Base-by-base conservation (phyloP, 2,888 invertebrate genomes). In the Lymantria monacha region DNA sequence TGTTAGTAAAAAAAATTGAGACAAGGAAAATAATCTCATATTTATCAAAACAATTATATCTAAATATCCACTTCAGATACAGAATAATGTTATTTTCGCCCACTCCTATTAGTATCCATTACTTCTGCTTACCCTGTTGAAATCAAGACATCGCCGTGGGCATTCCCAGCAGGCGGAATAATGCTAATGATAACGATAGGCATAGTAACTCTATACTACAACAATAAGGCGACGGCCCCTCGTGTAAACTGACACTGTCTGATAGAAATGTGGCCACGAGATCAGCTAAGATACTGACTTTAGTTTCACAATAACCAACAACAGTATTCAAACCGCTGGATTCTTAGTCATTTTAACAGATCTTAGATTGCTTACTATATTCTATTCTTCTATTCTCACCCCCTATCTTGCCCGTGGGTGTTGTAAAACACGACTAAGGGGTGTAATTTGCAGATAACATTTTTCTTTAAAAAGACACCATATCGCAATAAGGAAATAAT, bases 181-280 rank as follows among this genome's bases (percentile, higher is more conserved):
- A 41, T 42, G 53, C 55, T 66, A 66, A 66, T 65, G 61, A 65
- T 61, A 58, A 55, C 56, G 57, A 60, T 64, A 66, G 58, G 42
- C 48, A 22, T 13, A 9, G 69, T 57, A 69, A 69, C 59, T 46
- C 44, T 52, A 69, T 56, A 63, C 65, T 60, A 59, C 58, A 57
- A 65, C 61, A 69, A 69, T 65, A 63, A 53, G 40, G 49, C 45
- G 51, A 49, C 49, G 40, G 44, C 61, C 67, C 61, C 55, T 22
- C 45, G 55, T 59, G 69, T 69, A 69, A 69, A 60, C 61, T 59
- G 66, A 69, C 44, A 63, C 68, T 56, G 59, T 44, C 58, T 58
- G 57, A 58, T 49, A 37, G 36, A 31, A 33, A 41, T 3, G 30
- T 33, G 56, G 63, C 63, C 10, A 11, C 11, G 22, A 48, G n/a